These are phyloP conservation scores for Acleris emargana DNA, from an alignment of 2,888 invertebrate genomes.

Conservation along the genomic window DNA sequence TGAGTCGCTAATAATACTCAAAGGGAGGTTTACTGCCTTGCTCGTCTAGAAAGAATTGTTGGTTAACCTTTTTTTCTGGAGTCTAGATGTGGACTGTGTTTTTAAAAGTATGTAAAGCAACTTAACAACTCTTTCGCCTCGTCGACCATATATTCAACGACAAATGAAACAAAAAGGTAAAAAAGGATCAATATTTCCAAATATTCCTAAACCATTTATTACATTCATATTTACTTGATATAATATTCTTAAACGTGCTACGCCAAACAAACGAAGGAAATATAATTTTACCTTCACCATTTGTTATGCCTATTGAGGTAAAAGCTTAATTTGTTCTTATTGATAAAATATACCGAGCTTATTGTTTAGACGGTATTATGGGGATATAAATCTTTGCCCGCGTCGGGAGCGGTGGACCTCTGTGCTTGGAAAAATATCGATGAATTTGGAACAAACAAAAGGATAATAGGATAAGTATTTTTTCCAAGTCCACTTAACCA, in stretches of 20 bases:
- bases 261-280: constrained; percentile 8
- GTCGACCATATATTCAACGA: too few relatives aligned
- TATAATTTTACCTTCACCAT: constrained; percentile 12
- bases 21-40: too few relatives aligned
- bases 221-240: too few relatives aligned
- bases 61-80: too few relatives aligned
- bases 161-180: too few relatives aligned
- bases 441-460: constrained; percentile 7
- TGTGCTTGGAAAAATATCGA: constrained; percentile 13
- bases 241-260: not conserved
- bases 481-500: not conserved
- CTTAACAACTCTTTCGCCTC: too few relatives aligned
- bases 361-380: constrained; percentile 51
- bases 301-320: constrained; percentile 25
- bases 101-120: too few relatives aligned
- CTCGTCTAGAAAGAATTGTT: too few relatives aligned
- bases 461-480: not conserved
- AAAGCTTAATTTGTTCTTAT: constrained; percentile 30
- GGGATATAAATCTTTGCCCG: constrained; percentile 55
- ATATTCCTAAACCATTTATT: not conserved
- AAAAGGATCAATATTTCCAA: too few relatives aligned
- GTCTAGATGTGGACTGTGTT: too few relatives aligned
- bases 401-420: constrained; percentile 49
- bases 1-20: too few relatives aligned
- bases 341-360: constrained; percentile 53